These are phyloP conservation scores for Liodrosophila aerea DNA, from an alignment of 2,888 invertebrate genomes.

Conservation along the genomic window DNA sequence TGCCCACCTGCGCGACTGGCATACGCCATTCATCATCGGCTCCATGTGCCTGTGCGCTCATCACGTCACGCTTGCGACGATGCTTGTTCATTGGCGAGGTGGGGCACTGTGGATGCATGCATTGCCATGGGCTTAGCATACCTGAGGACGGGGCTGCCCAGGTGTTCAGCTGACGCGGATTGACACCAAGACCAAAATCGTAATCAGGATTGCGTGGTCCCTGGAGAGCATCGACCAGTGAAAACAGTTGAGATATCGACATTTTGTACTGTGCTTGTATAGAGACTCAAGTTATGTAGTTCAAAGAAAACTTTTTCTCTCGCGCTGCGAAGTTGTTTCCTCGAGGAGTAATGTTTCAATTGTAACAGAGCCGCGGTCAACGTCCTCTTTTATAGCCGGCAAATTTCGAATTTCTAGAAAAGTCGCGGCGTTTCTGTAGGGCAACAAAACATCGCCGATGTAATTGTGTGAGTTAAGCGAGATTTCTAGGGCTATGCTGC, in stretches of 20 bases:
- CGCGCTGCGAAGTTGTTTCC: slow-evolving; percentile 28
- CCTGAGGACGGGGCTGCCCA: slow-evolving; percentile 66
- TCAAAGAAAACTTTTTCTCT: slow-evolving; percentile 21
- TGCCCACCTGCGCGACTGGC: slow-evolving; percentile 81
- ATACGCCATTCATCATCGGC: slow-evolving; percentile 7
- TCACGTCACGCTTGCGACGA: slow-evolving; percentile 41
- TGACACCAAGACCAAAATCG: slow-evolving; percentile 74
- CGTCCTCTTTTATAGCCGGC: slow-evolving; percentile 45
- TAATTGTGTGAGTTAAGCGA: background rate
- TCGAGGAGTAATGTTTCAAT: slow-evolving; percentile 19
- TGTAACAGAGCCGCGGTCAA: slow-evolving; percentile 6
- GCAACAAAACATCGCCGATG: slow-evolving; percentile 20
- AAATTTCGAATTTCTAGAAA: slow-evolving; percentile 31
- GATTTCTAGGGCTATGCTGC: background rate
- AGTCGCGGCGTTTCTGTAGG: slow-evolving; percentile 20
- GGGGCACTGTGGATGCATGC: slow-evolving; percentile 43
- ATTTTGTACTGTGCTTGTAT: slow-evolving; percentile 34
- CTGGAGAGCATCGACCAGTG: slow-evolving; percentile 54
- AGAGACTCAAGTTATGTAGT: slow-evolving; percentile 1
- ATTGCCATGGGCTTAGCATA: slow-evolving; percentile 51
- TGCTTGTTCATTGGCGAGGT: slow-evolving; percentile 39
- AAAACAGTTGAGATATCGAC: slow-evolving; percentile 55
- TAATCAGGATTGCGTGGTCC: slow-evolving; percentile 46
- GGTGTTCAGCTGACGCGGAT: slow-evolving; percentile 48
- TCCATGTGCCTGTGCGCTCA: slow-evolving; percentile 28